Evolutionary conservation across 2,113 vertebrate genomes (phyloP).

Genomic region (Suncus etruscus): DNA sequence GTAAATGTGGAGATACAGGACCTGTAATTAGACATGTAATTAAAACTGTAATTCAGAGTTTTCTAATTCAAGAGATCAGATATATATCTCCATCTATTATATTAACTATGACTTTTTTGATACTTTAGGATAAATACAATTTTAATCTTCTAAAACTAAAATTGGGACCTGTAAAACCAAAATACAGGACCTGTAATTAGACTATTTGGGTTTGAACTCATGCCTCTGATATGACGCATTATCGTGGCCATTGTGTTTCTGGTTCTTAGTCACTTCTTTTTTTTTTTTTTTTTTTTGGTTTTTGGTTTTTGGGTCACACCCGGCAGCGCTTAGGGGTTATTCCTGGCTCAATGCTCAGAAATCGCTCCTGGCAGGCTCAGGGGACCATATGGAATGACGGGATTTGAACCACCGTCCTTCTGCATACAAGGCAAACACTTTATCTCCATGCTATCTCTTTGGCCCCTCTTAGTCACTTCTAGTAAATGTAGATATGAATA

Average conservation of each 20-base stretch:
- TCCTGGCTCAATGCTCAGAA: too few relatives aligned
- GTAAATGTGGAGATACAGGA: accelerated
- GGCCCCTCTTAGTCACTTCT: neutral
- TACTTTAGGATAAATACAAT: neutral
- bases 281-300: too few relatives aligned
- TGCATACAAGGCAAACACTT: too few relatives aligned
- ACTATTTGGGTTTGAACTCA: neutral
- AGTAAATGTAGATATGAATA: neutral
- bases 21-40: too few relatives aligned
- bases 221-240: neutral
- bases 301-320: too few relatives aligned
- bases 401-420: too few relatives aligned
- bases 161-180: too few relatives aligned
- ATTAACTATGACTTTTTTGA: constrained; percentile 34
- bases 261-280: neutral
- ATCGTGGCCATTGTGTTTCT: neutral
- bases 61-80: neutral
- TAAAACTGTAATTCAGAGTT: too few relatives aligned
- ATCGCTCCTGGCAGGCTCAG: too few relatives aligned
- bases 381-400: too few relatives aligned
- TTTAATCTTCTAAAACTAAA: constrained; percentile 51
- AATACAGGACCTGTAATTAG: neutral
- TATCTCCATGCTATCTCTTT: too few relatives aligned
- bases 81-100: constrained; percentile 24
- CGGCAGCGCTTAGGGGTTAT: too few relatives aligned